These are phyloP conservation scores for Apogon talboti DNA, from an alignment of 2,797 vertebrate species.

Conservation along the genomic window DNA sequence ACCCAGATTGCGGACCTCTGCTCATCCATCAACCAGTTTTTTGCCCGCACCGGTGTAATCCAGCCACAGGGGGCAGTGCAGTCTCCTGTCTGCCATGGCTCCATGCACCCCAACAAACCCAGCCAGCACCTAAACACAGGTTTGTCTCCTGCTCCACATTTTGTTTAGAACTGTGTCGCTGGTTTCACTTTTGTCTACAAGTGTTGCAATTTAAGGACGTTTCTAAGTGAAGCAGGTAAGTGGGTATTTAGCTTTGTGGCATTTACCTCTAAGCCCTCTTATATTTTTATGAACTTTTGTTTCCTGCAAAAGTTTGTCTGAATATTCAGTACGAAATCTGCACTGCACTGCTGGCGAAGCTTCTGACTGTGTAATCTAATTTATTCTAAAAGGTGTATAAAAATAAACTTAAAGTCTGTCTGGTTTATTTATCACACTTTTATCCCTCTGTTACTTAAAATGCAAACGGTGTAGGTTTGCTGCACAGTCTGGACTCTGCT, in stretches of 20 bases:
- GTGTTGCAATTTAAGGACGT: not conserved
- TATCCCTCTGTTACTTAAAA: not conserved
- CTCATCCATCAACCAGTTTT: slow-evolving; percentile 95
- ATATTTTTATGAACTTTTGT: not conserved
- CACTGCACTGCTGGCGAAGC: no score
- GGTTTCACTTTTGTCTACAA: not conserved
- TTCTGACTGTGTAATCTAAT: no score
- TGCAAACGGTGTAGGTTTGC: not conserved
- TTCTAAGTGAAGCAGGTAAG: not conserved
- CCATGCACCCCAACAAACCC: slow-evolving; percentile 91
- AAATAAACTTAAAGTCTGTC: not conserved
- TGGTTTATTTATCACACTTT: slow-evolving; percentile 4
- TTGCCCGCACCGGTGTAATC: slow-evolving; percentile 92
- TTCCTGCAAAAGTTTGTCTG: not conserved
- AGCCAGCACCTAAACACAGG: slow-evolving; percentile 92
- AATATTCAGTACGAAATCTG: not conserved
- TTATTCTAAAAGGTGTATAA: not conserved
- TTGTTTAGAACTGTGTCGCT: not conserved
- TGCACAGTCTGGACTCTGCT: not conserved
- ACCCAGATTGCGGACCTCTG: slow-evolving; percentile 94
- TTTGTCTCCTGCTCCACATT: slow-evolving; percentile 32
- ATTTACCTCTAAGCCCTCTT: not conserved
- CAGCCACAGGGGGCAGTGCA: slow-evolving; percentile 90
- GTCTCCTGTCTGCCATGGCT: slow-evolving; percentile 87
- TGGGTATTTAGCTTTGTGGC: not conserved